Base-by-base conservation (phyloP, 2,888 invertebrate species). In the Hirtodrosophila confusa region DNA sequence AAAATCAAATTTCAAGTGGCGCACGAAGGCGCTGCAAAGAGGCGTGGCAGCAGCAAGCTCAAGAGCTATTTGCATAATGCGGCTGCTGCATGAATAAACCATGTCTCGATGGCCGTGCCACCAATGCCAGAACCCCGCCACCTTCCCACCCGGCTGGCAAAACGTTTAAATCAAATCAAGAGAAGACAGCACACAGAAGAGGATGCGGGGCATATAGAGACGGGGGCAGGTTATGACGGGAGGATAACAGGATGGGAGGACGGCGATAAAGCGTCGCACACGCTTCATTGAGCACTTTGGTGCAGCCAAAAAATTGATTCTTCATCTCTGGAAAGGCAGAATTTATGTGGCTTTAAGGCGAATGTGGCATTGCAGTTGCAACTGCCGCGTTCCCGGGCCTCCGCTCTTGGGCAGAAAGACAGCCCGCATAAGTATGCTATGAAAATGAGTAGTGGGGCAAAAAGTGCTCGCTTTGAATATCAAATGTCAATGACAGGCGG, bases 21-120 rank as follows among this genome's bases (percentile, higher is more conserved):
- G 69, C 17, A 17, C 29, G 61, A 44, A 63, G 74, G 78, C 73
- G 74, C 60, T 60, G 73, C 44, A 64, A 72, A 67, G 69, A 51
- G 74, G 61, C 57, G 74, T 71, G 73, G 61, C 60, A 50, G 31
- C 35, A 36, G 31, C 10, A 76, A 9, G 51, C 66, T 72, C 57
- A 67, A 75, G 66, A 66, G 86, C 79, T 75, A 82, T 82, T 82
- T 82, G 88, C 82, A 82, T 82, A 82, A 82, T 82, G 82, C 82
- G 88, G 69, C 82, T 82, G 88, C 88, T 82, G 82, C 86, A 82
- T 82, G 82, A 82, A 82, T 82, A 82, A 82, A 87, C 88, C 82
- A 82, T 85, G 75, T 87, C 83, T 82, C 61, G 64, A 69, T 72
- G 62, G 41, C 57, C 27, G 31, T 55, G 41, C 49, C 69, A 57